Percentiles rank a stretch among this genome's conserved stretches.
phyloP scores from a whole-genome alignment of 2,797 vertebrate species.

The Psittacula echo region DNA sequence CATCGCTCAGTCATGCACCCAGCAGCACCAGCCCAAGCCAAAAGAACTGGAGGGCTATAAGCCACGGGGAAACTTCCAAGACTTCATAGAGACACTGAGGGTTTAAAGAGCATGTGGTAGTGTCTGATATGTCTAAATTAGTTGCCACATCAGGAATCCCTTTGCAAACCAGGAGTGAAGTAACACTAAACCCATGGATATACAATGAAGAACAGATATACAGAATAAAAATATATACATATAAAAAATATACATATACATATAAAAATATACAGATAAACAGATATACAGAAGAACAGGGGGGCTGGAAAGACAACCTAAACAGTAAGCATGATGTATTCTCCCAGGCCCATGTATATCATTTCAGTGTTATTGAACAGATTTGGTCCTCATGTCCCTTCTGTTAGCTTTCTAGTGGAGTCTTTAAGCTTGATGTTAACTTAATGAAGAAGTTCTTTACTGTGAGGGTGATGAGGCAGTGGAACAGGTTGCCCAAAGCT shows the following conservation, averaged over 20 bases:
- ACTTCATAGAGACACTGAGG: background rate
- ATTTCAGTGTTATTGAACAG: background rate
- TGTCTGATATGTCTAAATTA: background rate
- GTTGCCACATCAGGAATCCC: background rate
- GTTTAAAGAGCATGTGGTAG: background rate
- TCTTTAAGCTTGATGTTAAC: background rate
- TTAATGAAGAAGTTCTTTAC: background rate
- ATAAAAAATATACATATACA: too few relatives aligned
- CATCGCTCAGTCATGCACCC: background rate
- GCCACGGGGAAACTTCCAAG: background rate
- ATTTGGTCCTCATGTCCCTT: background rate
- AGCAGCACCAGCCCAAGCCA: background rate
- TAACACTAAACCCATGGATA: background rate
- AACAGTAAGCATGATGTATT: background rate
- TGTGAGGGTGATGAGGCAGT: background rate
- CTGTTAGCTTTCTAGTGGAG: background rate
- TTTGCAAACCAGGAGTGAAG: background rate
- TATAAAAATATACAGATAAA: too few relatives aligned
- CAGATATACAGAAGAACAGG: background rate
- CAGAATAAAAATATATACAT: too few relatives aligned
- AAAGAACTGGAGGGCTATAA: background rate
- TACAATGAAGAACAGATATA: too few relatives aligned
- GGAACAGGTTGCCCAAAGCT: background rate
- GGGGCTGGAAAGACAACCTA: background rate
- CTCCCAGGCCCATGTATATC: background rate